Base-by-base conservation (phyloP, 2,797 vertebrate genomes). In the Myotis myotis region DNA sequence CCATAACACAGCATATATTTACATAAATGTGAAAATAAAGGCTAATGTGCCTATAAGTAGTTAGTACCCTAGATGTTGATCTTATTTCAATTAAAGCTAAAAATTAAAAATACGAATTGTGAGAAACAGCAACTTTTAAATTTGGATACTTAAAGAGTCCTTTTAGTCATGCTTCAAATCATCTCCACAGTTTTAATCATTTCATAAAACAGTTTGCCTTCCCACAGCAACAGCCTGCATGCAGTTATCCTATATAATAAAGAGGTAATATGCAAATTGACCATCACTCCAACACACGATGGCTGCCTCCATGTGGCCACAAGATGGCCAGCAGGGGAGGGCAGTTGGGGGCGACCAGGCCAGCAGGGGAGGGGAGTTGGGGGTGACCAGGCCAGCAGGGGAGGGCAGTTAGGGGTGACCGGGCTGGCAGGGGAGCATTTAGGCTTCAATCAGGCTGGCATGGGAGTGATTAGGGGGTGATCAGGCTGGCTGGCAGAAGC, bases 101-200 rank as follows among this genome's bases (percentile, higher is more conserved):
- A 93, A 81, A 86, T 20, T 53, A 72, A 89, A 80, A 96, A 85
- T 53, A 92, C 79, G 80, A 70, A 60, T 70, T 93, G n/a, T 38
- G 49, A 84, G 28, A 92, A 93, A 83, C 2, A 83, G 53, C 68
- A 84, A 70, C 23, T 86, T 92, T 81, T 80, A 87, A 89, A 78
- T 91, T 38, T 70, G 57, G 23, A 95, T 82, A 79, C 22, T 87
- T 55, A 71, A 30, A 64, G 9, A 92, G 38, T 84, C n/a, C 78
- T 75, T 44, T 75, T 91, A 93, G 11, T 33, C 47, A 76, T n/a
- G 38, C n/a, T 76, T 92, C 78, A 90, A 96, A 87, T 89, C 17
- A 87, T 71, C 41, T 95, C 71, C 41, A 76, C 36, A 44, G 44
- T 33, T 93, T 80, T 80, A 57, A 89, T 91, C 91, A 84, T 87